These are phyloP conservation scores for Campylomormyrus numenius DNA, from an alignment of 2,113 vertebrate genomes.

Conservation along the genomic window DNA sequence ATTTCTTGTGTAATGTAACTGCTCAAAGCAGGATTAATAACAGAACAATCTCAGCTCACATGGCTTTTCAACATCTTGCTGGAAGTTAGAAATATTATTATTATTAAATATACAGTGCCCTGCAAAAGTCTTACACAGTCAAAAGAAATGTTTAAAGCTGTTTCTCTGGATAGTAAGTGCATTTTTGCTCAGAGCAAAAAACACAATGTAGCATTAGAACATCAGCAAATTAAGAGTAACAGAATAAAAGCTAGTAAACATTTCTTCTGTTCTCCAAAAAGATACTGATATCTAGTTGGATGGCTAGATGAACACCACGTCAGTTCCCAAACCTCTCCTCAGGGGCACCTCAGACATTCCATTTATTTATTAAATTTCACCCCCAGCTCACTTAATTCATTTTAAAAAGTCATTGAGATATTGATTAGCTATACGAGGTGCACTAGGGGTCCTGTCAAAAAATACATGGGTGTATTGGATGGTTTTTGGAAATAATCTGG, in stretches of 20 bases:
- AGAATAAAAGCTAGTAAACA: not conserved
- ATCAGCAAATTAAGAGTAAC: not conserved
- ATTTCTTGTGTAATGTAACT: not conserved
- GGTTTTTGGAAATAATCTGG: too few species aligned
- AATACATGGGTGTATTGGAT: too few species aligned
- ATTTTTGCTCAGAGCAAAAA: not conserved
- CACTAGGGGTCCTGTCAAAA: too few species aligned
- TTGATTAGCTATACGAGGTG: too few species aligned
- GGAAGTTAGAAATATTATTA: slow-evolving; percentile 21
- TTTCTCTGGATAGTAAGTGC: not conserved
- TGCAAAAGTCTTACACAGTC: not conserved
- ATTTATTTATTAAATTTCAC: too few species aligned
- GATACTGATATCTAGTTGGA: too few species aligned
- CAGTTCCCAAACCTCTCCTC: too few species aligned
- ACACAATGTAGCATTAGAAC: not conserved
- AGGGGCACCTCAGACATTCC: too few species aligned
- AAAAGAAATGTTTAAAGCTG: not conserved
- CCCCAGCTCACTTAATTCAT: too few species aligned
- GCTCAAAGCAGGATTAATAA: not conserved
- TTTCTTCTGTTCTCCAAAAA: too few species aligned
- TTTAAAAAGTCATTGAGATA: too few species aligned
- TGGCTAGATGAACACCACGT: too few species aligned
- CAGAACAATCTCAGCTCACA: not conserved
- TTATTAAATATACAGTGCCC: slow-evolving; percentile 8
- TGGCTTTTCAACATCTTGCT: not conserved